Conservation (phyloP, 2,888 invertebrate species). For the Mayetiola destructor region DNA sequence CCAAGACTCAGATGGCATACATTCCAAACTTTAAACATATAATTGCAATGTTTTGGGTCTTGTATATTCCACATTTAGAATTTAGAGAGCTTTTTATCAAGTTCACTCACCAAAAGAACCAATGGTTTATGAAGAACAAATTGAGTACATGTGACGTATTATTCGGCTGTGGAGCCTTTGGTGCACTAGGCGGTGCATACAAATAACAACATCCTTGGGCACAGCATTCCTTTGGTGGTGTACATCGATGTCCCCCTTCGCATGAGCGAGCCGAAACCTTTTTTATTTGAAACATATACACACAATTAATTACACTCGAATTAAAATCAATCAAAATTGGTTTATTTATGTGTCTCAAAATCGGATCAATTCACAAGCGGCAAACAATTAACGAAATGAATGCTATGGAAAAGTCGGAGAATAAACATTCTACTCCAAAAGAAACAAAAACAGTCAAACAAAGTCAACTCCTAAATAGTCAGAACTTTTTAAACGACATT, state of each 20-base stretch:
- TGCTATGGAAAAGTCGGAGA: too few relatives aligned
- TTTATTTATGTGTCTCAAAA: too few relatives aligned
- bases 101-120: slow-evolving; percentile 47
- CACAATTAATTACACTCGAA: neutral
- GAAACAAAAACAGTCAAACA: too few relatives aligned
- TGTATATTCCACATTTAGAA: too few relatives aligned
- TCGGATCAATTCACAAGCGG: too few relatives aligned
- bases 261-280: slow-evolving; percentile 43
- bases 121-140: slow-evolving; percentile 52
- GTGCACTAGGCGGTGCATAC: slow-evolving; percentile 35
- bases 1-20: too few relatives aligned
- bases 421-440: too few relatives aligned
- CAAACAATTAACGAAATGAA: too few relatives aligned
- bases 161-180: slow-evolving; percentile 38
- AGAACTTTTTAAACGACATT: too few relatives aligned
- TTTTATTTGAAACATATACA: slow-evolving; percentile 18
- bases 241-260: slow-evolving; percentile 52
- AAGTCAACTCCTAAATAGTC: too few relatives aligned
- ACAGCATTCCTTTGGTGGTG: slow-evolving; percentile 63
- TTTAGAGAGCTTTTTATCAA: neutral
- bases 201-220: slow-evolving; percentile 47
- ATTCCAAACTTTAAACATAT: too few relatives aligned
- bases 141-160: slow-evolving; percentile 44
- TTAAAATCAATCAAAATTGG: slow-evolving; percentile 6
- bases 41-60: too few relatives aligned